A percentile compares a stretch with the other conserved stretches of the same genome.
Conservation (phyloP, 2,888 invertebrate genomes). For the Cyclophora punctaria region DNA sequence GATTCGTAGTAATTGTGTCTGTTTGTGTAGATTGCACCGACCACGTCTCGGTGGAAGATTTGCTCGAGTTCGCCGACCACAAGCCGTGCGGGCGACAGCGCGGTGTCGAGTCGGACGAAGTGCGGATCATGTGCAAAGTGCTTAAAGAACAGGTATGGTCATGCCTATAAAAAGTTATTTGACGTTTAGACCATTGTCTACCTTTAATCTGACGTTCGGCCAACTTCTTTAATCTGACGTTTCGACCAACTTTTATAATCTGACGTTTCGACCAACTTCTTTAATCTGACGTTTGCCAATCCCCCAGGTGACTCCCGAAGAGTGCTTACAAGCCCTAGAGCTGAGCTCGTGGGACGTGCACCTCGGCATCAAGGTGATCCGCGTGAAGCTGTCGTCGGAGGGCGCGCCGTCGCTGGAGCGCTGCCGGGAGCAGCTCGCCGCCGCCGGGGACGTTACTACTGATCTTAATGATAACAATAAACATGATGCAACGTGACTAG, state of each 20-base stretch:
- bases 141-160: constrained; percentile 79
- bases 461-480: too few species aligned
- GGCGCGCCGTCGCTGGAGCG: constrained; percentile 31
- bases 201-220: too few species aligned
- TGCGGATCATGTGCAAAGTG: constrained; percentile 92
- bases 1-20: neutral
- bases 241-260: too few species aligned
- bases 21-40: constrained; percentile 70
- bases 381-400: constrained; percentile 59
- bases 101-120: constrained; percentile 93
- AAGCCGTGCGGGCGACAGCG: constrained; percentile 88
- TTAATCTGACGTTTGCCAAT: neutral
- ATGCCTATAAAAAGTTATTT: too few species aligned
- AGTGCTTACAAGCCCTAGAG: constrained; percentile 87
- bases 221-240: too few species aligned
- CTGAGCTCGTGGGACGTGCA: constrained; percentile 92
- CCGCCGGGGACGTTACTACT: constrained; percentile 70
- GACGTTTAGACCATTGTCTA: too few species aligned
- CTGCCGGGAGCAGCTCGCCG: constrained; percentile 73
- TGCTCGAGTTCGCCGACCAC: constrained; percentile 89
- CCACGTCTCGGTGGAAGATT: constrained; percentile 93
- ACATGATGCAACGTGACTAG: too few species aligned
- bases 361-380: constrained; percentile 87
- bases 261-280: too few species aligned
- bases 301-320: constrained; percentile 78